Percentiles rank a stretch among this genome's conserved stretches.
phyloP scores from a whole-genome alignment of 2,888 invertebrate species.

The Meliscaeva auricollis region DNA sequence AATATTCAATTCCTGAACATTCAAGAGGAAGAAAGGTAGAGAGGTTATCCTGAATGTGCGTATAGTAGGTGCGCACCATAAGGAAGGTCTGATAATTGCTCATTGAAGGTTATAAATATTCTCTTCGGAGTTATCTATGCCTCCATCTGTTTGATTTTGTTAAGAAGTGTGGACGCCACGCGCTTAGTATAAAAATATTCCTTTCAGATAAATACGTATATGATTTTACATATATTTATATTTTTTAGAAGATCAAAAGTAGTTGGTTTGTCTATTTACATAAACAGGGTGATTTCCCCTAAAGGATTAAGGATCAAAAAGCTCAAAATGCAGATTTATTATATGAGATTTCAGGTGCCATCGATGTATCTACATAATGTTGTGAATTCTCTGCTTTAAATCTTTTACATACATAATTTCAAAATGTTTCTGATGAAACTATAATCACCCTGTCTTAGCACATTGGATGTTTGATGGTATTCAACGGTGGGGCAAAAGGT shows the following conservation, averaged over 20 bases:
- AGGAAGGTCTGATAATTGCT: conserved; percentile 75
- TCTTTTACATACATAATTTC: too few relatives aligned
- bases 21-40: conserved; percentile 68
- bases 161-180: conserved; percentile 76
- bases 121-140: conserved; percentile 69
- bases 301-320: too few relatives aligned
- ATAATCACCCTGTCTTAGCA: not conserved
- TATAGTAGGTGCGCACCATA: conserved; percentile 67
- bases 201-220: conserved; percentile 18
- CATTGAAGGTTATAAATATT: conserved; percentile 76
- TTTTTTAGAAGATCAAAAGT: not conserved
- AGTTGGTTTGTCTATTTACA: conserved; percentile 10
- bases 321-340: too few relatives aligned
- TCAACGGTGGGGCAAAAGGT: not conserved
- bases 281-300: not conserved
- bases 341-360: too few relatives aligned
- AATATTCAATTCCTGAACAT: conserved; percentile 74
- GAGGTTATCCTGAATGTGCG: conserved; percentile 53
- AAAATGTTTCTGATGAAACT: too few relatives aligned
- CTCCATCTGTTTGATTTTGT: conserved; percentile 72
- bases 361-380: too few relatives aligned
- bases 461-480: not conserved
- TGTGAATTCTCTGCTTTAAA: too few relatives aligned
- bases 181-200: conserved; percentile 59
- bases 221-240: not conserved